Base-by-base conservation (phyloP, 2,113 vertebrate genomes). In the Bubo bubo region DNA sequence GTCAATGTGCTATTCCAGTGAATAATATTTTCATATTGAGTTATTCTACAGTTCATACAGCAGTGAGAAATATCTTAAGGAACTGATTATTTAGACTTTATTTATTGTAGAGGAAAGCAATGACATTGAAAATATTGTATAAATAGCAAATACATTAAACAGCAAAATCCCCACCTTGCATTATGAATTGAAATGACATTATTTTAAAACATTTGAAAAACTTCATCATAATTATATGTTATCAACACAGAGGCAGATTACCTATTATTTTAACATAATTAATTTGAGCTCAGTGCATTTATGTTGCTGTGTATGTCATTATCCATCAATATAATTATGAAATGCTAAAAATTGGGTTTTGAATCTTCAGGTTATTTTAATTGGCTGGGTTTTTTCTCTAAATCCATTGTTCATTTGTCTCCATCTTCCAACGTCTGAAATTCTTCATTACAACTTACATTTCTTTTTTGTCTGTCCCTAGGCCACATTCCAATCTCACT, bases 241-340 rank as follows among this genome's bases (percentile, higher is more conserved):
- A 97, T 95, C 96, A 97, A 86, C 94, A 90, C 47, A 52, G 86
- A 97, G 80, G 87, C 79, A 96, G 97, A 98, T 60, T 96, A 95
- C 92, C 90, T 96, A 90, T 95, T 98, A 96, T 96, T 89, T 97
- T 95, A 97, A 97, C 52, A 86, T 96, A 97, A 98, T 94, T 96
- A 95, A 96, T 97, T 96, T 81, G 88, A 97, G 96, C 90, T 93
- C 77, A 53, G 74, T 95, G 94, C 77, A 95, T 95, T 97, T 91
- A 37, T 90, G 88, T 88, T 94, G 75, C 87, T 89, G 41, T 91
- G 75, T 93, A 39, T 94, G 81, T 93, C 92, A 94, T 97, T 95
- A 96, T 96, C 87, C 91, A 93, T 95, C 96, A 94, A 92, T 88
- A 92, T 86, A 93, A 94, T 82, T 91, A 94, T 53, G 63, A 96